phyloP scores from a whole-genome alignment of 2,797 vertebrate genomes.

The Pelochelys cantorii region DNA sequence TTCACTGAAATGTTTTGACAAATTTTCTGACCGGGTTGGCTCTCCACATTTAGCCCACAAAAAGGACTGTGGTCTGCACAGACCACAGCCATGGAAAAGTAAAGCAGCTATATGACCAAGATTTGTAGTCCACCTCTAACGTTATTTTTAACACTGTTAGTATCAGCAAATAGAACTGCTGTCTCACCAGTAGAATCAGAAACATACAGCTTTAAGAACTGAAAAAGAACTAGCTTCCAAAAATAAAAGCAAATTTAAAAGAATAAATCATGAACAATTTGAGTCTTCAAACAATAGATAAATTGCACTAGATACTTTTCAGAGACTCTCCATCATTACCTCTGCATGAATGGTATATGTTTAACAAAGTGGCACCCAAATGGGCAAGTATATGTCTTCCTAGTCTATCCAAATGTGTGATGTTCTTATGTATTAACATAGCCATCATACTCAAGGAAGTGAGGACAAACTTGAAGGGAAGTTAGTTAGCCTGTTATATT shows the following conservation, averaged over 20 bases:
- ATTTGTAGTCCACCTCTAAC: neutral
- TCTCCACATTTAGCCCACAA: fast-evolving
- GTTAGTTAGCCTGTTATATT: conserved; percentile 11
- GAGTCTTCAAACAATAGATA: neutral
- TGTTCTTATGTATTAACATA: neutral
- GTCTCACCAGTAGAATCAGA: neutral
- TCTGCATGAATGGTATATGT: neutral
- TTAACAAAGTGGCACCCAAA: neutral
- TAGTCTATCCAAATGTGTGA: neutral
- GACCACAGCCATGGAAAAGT: neutral
- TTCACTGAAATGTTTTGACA: neutral
- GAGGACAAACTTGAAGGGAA: neutral
- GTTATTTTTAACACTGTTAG: neutral
- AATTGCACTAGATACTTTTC: neutral
- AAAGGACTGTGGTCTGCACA: neutral
- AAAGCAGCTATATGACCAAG: neutral
- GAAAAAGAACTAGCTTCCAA: neutral
- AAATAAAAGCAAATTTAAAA: neutral
- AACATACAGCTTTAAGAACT: neutral
- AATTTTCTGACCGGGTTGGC: neutral
- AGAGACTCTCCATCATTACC: neutral
- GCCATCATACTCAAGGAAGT: neutral
- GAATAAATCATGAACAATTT: neutral
- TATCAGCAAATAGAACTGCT: neutral
- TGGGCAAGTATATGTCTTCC: neutral